Percentiles rank a stretch among this genome's conserved stretches.
Conservation (phyloP, 2,113 vertebrate species). For the Odocoileus virginianus region DNA sequence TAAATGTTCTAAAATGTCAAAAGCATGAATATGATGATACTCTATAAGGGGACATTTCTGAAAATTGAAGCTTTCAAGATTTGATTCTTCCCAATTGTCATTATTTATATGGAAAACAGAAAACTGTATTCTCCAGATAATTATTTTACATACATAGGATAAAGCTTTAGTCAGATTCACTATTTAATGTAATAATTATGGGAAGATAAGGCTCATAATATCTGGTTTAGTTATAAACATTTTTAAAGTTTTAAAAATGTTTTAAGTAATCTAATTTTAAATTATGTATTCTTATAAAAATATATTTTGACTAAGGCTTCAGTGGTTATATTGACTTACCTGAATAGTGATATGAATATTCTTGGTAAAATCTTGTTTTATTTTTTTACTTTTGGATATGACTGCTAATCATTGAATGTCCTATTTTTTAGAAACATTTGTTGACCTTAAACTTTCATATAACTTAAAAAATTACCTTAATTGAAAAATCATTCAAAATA, state of each 20-base stretch:
- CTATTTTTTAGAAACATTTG: not conserved
- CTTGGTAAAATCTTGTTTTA: not conserved
- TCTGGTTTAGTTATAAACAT: not conserved
- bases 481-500: not conserved
- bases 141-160: not conserved
- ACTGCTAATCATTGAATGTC: not conserved
- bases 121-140: not conserved
- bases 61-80: not conserved
- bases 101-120: not conserved
- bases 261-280: conserved; percentile 16
- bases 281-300: not conserved
- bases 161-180: conserved; percentile 25
- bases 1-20: not conserved
- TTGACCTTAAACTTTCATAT: not conserved
- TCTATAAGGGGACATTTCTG: not conserved
- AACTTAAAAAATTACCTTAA: not conserved
- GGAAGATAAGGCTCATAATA: not conserved
- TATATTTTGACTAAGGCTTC: not conserved
- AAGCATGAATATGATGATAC: not conserved
- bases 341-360: not conserved
- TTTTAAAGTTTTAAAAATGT: conserved; percentile 17
- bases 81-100: not conserved
- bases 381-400: not conserved
- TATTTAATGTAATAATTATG: conserved; percentile 6
- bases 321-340: not conserved